Base-by-base conservation (phyloP, 2,888 invertebrate genomes). In the Malthinus seriepunctatus region DNA sequence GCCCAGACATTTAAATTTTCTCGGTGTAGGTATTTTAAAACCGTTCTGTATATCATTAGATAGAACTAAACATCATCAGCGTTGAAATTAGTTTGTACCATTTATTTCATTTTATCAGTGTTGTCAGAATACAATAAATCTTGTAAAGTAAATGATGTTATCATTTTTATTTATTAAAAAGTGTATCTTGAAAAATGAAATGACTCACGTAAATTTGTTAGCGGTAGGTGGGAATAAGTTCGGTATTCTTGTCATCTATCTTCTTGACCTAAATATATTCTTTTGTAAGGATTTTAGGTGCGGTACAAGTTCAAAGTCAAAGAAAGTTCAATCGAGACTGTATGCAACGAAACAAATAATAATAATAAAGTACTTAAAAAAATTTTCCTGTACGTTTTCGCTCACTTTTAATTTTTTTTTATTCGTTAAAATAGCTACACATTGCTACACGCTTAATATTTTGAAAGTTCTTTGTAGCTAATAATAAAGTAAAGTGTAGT, bases 171-270 rank as follows among this genome's bases (percentile, higher is more conserved):
- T 23, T 42, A 15, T 42, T 42, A 42, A 23, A 23, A 23, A 15
- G 39, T 42, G 39, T 42, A 42, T 23, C 39, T 42, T 14, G 14
- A 42, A 42, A 42, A 42, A 15, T 42, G 15, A 42, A 42, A 14
- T 42, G 39, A 42, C n/a, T 42, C 39, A 42, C 39, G 39, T 42
- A 42, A 42, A 42, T 42, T 42, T 42, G 39, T 42, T 14, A 42
- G 14, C 39, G 23, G 39, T 42, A 42, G 39, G 39, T 42, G 39
- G 39, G 15, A 42, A 42, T 42, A 42, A 42, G 39, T 42, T 42
- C 39, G 39, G 39, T 42, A 15, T 42, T 42, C 39, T 42, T 42
- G 39, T 42, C 39, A 42, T 42, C 39, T 42, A 42, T 42, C 39
- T 42, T 42, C 39, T 42, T 42, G 39, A 23, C 39, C 39, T 42